Evolutionary conservation across 2,888 invertebrate genomes (phyloP).

Genomic region (Hemithea aestivaria): DNA sequence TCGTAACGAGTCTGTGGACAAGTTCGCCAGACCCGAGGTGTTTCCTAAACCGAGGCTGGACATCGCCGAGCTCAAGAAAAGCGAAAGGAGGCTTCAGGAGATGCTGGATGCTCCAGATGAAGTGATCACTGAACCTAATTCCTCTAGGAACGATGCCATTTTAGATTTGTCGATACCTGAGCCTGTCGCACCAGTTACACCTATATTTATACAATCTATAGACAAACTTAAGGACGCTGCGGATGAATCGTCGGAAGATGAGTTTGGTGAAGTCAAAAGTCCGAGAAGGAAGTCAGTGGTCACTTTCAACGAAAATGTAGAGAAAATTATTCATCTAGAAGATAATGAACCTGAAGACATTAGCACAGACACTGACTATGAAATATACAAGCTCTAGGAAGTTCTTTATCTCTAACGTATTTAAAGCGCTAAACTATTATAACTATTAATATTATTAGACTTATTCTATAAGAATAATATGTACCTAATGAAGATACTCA

Average conservation of each 20-base stretch:
- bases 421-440: no score
- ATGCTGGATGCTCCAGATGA: constrained; percentile 53
- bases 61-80: constrained; percentile 60
- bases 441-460: no score
- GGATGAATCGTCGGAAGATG: constrained; percentile 60
- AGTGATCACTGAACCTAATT: constrained; percentile 32
- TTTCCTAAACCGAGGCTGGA: constrained; percentile 48
- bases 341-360: constrained; percentile 44
- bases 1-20: constrained; percentile 38
- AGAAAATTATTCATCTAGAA: constrained; percentile 72
- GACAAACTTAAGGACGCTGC: constrained; percentile 62
- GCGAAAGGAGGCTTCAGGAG: constrained; percentile 61
- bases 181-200: constrained; percentile 31
- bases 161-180: constrained; percentile 43
- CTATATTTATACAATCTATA: constrained; percentile 65
- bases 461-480: no score
- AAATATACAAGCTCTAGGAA: constrained; percentile 51
- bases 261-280: constrained; percentile 57
- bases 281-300: constrained; percentile 70
- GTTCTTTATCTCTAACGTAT: no score
- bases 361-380: constrained; percentile 35
- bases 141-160: constrained; percentile 36
- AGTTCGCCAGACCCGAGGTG: constrained; percentile 34
- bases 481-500: no score
- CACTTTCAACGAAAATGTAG: constrained; percentile 77